Conservation (phyloP, 2,797 vertebrate species). For the Chelidonichthys spinosus region DNA sequence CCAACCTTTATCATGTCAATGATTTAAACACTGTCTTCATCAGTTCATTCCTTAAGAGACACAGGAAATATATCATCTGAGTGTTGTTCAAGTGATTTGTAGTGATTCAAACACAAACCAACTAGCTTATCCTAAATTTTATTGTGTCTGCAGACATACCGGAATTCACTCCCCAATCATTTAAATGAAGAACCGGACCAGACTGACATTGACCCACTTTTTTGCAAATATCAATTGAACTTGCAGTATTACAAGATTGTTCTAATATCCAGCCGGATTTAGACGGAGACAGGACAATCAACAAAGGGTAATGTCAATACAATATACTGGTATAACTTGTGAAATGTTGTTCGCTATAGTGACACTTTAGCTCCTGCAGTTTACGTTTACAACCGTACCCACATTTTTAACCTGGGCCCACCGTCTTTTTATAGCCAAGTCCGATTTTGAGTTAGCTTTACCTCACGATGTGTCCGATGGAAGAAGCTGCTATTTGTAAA, state of each 20-base stretch:
- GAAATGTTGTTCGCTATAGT: neutral
- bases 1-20: conserved; percentile 14
- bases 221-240: neutral
- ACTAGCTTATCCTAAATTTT: neutral
- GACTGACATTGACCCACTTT: neutral
- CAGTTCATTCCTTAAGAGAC: neutral
- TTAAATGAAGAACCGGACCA: neutral
- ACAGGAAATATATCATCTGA: neutral
- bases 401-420: neutral
- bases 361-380: neutral
- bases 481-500: neutral
- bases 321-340: neutral
- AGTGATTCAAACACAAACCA: neutral
- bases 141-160: neutral
- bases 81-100: neutral
- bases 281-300: neutral
- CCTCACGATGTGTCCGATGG: neutral
- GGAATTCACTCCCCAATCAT: neutral
- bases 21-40: neutral
- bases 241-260: neutral
- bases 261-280: neutral
- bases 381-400: too few species aligned
- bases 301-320: neutral
- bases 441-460: neutral
- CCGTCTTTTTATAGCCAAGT: too few species aligned